phyloP scores from a whole-genome alignment of 2,797 vertebrate species.

The Hydrocynus forskahlii region DNA sequence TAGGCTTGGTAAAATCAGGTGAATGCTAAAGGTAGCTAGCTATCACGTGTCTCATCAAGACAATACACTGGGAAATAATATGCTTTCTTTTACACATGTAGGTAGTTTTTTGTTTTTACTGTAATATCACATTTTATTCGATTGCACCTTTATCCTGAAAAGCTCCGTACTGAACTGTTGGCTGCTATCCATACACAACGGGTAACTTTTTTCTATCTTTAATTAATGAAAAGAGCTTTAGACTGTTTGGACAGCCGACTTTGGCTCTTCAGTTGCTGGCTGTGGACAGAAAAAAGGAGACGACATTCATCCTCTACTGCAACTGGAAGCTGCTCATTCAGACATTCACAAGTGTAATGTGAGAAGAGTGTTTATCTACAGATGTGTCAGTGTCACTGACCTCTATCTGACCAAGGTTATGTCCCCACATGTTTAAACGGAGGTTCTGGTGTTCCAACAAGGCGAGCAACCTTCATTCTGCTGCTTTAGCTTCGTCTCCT shows the following conservation, averaged over 20 bases:
- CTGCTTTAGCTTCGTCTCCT: not conserved
- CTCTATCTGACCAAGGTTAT: slow-evolving; percentile 10
- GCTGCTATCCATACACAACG: too few species aligned
- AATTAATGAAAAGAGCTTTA: not conserved
- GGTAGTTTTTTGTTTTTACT: too few species aligned
- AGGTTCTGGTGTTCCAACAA: not conserved
- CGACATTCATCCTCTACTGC: not conserved
- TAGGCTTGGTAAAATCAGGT: too few species aligned
- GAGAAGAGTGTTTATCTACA: slow-evolving; percentile 19
- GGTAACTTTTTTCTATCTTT: too few species aligned
- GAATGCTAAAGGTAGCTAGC: too few species aligned
- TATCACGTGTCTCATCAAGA: too few species aligned
- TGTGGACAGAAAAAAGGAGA: not conserved
- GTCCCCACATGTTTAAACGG: not conserved
- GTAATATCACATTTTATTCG: too few species aligned
- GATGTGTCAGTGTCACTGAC: slow-evolving; percentile 8
- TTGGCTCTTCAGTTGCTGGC: not conserved
- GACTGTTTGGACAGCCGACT: not conserved
- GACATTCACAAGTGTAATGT: not conserved
- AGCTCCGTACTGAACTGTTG: too few species aligned
- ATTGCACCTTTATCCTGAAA: too few species aligned
- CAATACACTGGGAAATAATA: too few species aligned
- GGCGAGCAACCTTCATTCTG: not conserved
- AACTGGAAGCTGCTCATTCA: not conserved
- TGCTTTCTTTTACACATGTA: too few species aligned